Conservation (phyloP, 1,140 invertebrate genomes). For the Temnothorax longispinosus region DNA sequence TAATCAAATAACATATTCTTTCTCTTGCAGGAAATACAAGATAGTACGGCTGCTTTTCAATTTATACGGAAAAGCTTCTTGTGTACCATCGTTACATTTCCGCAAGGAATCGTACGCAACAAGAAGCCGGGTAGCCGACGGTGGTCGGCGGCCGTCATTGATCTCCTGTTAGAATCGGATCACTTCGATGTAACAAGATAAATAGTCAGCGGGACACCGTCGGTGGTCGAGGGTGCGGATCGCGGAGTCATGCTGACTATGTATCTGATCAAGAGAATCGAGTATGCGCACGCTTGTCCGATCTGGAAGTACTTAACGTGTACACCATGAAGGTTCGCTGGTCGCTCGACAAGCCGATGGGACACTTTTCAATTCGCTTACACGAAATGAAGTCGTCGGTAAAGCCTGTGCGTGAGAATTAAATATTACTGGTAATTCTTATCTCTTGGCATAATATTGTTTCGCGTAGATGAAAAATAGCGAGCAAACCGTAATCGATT, state of each 20-base stretch:
- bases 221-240: constrained; percentile 79
- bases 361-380: constrained; percentile 18
- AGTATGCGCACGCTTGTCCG: constrained; percentile 60
- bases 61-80: constrained; percentile 13
- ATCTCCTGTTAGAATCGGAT: constrained; percentile 82
- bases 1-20: constrained; percentile 16
- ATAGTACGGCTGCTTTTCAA: neutral
- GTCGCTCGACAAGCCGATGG: constrained; percentile 16
- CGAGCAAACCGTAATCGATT: constrained; percentile 29
- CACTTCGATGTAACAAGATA: constrained; percentile 82
- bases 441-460: neutral
- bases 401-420: neutral
- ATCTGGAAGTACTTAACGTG: constrained; percentile 42
- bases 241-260: constrained; percentile 82
- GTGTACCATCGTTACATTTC: constrained; percentile 34
- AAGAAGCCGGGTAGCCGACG: constrained; percentile 66
- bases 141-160: constrained; percentile 75
- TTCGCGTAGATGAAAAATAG: constrained; percentile 22
- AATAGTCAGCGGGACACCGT: constrained; percentile 80
- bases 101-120: constrained; percentile 46
- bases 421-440: constrained; percentile 13
- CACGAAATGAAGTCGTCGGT: neutral
- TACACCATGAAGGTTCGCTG: constrained; percentile 25
- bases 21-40: constrained; percentile 11
- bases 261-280: constrained; percentile 55